Conservation (phyloP, 2,797 vertebrate genomes). For the Liasis olivaceus region DNA sequence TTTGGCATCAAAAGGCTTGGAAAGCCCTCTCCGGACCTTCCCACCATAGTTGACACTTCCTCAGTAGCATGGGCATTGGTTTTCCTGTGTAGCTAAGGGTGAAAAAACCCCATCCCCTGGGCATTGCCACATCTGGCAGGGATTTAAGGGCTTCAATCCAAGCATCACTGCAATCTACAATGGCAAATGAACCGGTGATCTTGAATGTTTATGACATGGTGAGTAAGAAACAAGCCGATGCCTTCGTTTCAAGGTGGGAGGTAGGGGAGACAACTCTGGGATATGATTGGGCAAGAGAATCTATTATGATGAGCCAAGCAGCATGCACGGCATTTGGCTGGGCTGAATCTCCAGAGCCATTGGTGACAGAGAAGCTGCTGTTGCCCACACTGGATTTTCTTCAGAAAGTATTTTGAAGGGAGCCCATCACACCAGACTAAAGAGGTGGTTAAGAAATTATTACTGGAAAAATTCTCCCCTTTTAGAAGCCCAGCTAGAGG, state of each 20-base stretch:
- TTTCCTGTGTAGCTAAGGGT: conserved; percentile 44
- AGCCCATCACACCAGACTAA: not conserved
- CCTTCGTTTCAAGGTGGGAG: conserved; percentile 6
- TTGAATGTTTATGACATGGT: conserved; percentile 97
- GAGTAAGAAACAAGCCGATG: conserved; percentile 67
- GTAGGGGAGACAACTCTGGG: not conserved
- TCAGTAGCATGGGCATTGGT: conserved; percentile 50
- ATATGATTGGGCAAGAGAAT: conserved; percentile 14
- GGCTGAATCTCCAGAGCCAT: conserved; percentile 16
- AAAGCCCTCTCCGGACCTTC: conserved; percentile 29
- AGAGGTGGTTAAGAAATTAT: conserved; percentile 15
- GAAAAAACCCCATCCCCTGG: conserved; percentile 36
- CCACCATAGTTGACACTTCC: not conserved
- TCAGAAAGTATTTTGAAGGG: not conserved
- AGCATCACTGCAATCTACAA: conserved; percentile 79
- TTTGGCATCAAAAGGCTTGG: conserved; percentile 13
- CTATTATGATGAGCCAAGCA: conserved; percentile 33
- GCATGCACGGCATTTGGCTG: conserved; percentile 14
- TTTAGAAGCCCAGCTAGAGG: conserved; percentile 28
- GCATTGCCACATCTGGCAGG: conserved; percentile 69
- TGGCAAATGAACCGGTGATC: conserved; percentile 96
- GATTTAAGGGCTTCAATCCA: conserved; percentile 64
- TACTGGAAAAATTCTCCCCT: not conserved
- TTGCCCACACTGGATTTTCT: not conserved
- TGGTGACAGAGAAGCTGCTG: conserved; percentile 19